Evolutionary conservation across 2,888 invertebrate species (phyloP), one percentile per base, ranked within the genome.

Genomic region (Melangyna quadrimaculata): DNA sequence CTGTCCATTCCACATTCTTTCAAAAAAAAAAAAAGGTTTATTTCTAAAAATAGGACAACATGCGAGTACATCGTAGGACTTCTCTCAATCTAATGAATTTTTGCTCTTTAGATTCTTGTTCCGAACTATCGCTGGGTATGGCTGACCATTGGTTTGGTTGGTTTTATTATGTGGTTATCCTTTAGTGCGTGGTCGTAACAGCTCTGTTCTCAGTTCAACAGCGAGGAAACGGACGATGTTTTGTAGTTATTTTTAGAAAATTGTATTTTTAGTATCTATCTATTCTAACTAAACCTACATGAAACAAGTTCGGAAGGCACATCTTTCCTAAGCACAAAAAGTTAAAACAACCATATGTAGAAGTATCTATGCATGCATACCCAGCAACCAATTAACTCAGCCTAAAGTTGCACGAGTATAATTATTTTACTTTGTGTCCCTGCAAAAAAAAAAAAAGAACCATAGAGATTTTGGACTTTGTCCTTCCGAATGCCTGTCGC

Each of bases 171-270:
- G 70, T 80, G 53, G 65, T 72, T 51, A 17, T 69, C 71, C 53
- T 32, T 3, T n/a, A 14, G 55, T 78, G 69, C 82, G 83, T 78
- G 78, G 82, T 45, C 24, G 24, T 37, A 27, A 40, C 27, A 43
- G 43, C 40, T 61, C 37, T n/a, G n/a, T 2, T 12, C n/a, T n/a
- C 19, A 7, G 12, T 7, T 10, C n/a, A 5, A 2, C 0, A 19
- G 12, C 43, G 59, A 55, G 43, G 59, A 77, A 29, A 37, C 35
- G 19, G 63, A 32, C 24, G 12, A 27, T 43, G 22, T 37, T 53
- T 43, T 73, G 37, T 10, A n/a, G 69, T 61, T 78, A 82, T 82
- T 82, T 82, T 82, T 78, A 82, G 78, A 77, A 75, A 67, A 81
- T 67, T 67, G 9, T 77, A 81, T 81, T 81, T 81, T 74, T 74